Conservation (phyloP, 1,140 invertebrate genomes). For the Neuroterus valhalla region DNA sequence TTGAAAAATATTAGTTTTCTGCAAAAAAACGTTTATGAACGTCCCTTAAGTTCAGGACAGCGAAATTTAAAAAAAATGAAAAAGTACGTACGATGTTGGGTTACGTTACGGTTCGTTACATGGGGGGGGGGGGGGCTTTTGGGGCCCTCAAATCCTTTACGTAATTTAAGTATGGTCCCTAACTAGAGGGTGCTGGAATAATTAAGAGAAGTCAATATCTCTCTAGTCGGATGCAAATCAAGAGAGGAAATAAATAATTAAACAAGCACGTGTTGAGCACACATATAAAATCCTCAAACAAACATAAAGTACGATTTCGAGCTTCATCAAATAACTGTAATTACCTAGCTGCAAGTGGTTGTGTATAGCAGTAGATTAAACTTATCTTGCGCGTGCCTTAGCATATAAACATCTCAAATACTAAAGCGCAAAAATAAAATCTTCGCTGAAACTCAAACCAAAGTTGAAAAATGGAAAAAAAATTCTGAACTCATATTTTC, state of each 20-base stretch:
- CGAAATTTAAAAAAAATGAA: no score
- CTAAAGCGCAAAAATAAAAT: slow-evolving; percentile 8
- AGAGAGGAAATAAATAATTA: slow-evolving; percentile 19
- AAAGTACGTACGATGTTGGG: no score
- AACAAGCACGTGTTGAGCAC: background rate
- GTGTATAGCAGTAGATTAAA: slow-evolving; percentile 17
- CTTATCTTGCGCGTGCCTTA: slow-evolving; percentile 29
- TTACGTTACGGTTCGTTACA: no score
- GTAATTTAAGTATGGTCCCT: no score
- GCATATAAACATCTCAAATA: slow-evolving; percentile 8
- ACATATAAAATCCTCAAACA: background rate
- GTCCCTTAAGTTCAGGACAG: no score
- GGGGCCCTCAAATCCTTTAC: no score
- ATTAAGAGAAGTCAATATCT: background rate
- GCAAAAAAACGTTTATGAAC: no score
- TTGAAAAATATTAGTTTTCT: no score
- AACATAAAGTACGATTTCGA: background rate
- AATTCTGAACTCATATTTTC: slow-evolving; percentile 39
- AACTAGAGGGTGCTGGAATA: no score
- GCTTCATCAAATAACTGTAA: slow-evolving; percentile 29
- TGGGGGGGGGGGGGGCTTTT: no score
- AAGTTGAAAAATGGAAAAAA: background rate
- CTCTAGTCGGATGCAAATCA: background rate
- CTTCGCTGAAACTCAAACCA: background rate
- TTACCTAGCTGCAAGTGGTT: slow-evolving; percentile 1